These are phyloP conservation scores for Salmo trutta DNA, from an alignment of 2,797 vertebrate genomes.

Conservation along the genomic window DNA sequence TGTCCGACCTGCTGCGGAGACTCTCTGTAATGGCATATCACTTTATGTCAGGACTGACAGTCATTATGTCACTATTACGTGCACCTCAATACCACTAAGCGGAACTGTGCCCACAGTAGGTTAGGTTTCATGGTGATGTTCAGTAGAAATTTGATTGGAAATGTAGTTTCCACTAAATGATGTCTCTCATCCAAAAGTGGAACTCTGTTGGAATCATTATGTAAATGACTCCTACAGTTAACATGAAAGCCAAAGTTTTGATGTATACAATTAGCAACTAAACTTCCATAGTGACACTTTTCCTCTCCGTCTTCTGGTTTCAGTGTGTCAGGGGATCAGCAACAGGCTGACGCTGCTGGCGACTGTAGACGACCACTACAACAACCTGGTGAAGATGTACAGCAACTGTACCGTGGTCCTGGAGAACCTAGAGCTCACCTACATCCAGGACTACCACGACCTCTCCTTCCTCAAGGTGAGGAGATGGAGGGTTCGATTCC, in stretches of 20 bases:
- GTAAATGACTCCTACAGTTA: no score
- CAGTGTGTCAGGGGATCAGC: conserved; percentile 85
- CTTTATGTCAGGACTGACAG: background rate
- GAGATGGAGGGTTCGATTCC: background rate
- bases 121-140: no score
- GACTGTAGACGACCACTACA: conserved; percentile 82
- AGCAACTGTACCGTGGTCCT: conserved; percentile 89
- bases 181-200: no score
- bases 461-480: conserved; percentile 87
- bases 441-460: conserved; percentile 79
- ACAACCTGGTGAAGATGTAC: conserved; percentile 84
- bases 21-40: background rate
- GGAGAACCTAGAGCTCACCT: conserved; percentile 92
- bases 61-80: background rate
- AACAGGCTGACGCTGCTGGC: conserved; percentile 85
- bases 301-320: background rate
- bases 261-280: no score
- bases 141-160: no score
- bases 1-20: background rate
- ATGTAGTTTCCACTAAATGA: no score
- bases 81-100: background rate
- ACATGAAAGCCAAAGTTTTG: background rate
- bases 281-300: background rate
- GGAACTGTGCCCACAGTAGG: no score
- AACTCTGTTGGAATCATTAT: no score